phyloP scores from a whole-genome alignment of 2,113 vertebrate genomes.

The Solea senegalensis region DNA sequence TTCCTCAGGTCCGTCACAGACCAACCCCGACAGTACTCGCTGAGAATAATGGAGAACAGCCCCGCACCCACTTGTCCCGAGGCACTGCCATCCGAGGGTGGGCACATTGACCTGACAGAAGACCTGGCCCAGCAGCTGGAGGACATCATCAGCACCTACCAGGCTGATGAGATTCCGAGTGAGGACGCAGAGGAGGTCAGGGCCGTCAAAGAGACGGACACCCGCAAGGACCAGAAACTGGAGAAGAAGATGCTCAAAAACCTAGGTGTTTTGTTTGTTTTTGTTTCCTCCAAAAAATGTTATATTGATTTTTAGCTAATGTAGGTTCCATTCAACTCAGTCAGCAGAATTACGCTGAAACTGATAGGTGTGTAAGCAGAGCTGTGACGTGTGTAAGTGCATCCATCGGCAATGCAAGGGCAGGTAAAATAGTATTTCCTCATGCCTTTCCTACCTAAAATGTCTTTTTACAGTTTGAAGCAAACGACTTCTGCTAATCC shows the following conservation, averaged over 20 bases:
- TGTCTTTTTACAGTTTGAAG: background rate
- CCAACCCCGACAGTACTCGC: constrained; percentile 15
- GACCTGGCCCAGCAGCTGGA: constrained; percentile 91
- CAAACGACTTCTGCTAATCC: background rate
- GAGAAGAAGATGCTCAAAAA: constrained; percentile 96
- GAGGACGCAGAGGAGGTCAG: constrained; percentile 79
- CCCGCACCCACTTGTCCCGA: constrained; percentile 33
- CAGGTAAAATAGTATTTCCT: constrained; percentile 38
- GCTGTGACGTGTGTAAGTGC: constrained; percentile 28
- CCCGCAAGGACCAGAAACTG: constrained; percentile 89
- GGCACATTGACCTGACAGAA: constrained; percentile 81
- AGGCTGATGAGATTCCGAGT: constrained; percentile 69
- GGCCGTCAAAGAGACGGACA: constrained; percentile 74
- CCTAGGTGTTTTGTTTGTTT: constrained; percentile 62
- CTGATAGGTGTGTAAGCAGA: constrained; percentile 45
- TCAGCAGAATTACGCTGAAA: constrained; percentile 61
- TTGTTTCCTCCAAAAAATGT: constrained; percentile 6
- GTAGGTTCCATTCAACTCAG: constrained; percentile 47
- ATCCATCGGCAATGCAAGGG: constrained; percentile 32
- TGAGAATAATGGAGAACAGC: constrained; percentile 81
- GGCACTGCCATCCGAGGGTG: constrained; percentile 33
- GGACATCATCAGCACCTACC: constrained; percentile 93
- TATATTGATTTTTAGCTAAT: constrained; percentile 44
- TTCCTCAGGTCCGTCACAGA: constrained; percentile 2
- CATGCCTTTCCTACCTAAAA: background rate